phyloP scores from a whole-genome alignment of 1,140 invertebrate genomes.

The Drosophila nebulosa region DNA sequence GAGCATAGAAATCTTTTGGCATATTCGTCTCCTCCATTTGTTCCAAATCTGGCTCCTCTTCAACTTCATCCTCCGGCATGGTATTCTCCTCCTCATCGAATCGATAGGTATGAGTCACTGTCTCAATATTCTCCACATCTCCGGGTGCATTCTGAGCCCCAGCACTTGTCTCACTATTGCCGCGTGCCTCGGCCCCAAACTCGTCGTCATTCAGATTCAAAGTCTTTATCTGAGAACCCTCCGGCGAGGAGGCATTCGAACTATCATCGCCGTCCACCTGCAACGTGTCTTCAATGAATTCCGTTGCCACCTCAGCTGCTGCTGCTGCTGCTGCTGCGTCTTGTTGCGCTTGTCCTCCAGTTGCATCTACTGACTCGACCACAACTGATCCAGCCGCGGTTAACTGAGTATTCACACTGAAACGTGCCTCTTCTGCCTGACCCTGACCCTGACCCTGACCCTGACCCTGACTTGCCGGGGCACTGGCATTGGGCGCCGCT shows the following conservation, averaged over 20 bases:
- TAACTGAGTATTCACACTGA: background rate
- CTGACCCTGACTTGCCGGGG: background rate
- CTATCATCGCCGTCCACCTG: background rate
- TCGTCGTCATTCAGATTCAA: background rate
- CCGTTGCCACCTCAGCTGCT: background rate
- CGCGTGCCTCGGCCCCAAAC: background rate
- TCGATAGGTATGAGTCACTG: conserved; percentile 45
- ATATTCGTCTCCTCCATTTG: background rate
- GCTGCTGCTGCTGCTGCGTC: background rate
- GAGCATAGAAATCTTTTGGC: conserved; percentile 30
- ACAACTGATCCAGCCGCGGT: background rate
- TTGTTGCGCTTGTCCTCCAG: background rate
- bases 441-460: background rate
- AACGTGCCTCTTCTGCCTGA: background rate
- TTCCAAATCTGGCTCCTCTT: background rate
- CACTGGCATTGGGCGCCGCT: too few relatives aligned
- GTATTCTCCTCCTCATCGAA: conserved; percentile 12
- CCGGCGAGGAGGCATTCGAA: background rate
- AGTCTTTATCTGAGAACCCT: background rate
- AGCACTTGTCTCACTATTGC: background rate
- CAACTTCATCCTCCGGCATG: background rate
- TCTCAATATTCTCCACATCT: conserved; percentile 19
- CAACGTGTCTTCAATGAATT: background rate
- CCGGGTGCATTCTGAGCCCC: background rate
- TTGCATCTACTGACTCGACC: background rate